Evolutionary conservation across 2,797 vertebrate species (phyloP).

Genomic region (Ctenopoma kingsleyae): DNA sequence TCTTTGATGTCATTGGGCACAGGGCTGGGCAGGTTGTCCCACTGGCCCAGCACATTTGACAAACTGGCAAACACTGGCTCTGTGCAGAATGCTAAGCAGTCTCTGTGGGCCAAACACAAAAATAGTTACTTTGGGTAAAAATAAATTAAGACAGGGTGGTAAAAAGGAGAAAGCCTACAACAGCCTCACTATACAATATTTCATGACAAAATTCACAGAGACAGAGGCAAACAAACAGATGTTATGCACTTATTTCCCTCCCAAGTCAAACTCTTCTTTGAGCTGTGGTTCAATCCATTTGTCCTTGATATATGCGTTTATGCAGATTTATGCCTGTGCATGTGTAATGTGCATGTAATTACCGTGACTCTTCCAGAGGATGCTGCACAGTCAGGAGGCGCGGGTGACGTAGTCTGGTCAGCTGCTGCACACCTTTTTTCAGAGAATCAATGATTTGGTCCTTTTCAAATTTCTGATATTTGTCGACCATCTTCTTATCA

Average conservation of each 20-base stretch:
- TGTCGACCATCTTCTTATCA: slow-evolving; percentile 96
- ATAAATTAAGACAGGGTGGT: background rate
- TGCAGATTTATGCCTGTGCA: slow-evolving; percentile 4
- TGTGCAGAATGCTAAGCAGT: slow-evolving; percentile 98
- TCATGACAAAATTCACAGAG: slow-evolving; percentile 1
- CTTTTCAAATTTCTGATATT: slow-evolving; percentile 98
- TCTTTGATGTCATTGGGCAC: slow-evolving; percentile 95
- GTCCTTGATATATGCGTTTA: slow-evolving; percentile 7
- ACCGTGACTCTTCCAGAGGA: slow-evolving; percentile 98
- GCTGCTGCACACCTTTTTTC: slow-evolving; percentile 95
- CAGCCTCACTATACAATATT: slow-evolving; percentile 26
- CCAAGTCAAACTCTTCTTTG: slow-evolving; percentile 22
- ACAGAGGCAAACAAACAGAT: slow-evolving; percentile 25
- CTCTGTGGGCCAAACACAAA: slow-evolving; percentile 80
- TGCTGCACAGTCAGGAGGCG: slow-evolving; percentile 97
- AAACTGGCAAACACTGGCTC: slow-evolving; percentile 98
- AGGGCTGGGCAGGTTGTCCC: slow-evolving; percentile 95
- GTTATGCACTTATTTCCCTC: slow-evolving; percentile 12
- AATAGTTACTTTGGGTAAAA: slow-evolving; percentile 1
- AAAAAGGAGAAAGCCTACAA: slow-evolving; percentile 10
- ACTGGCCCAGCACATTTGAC: slow-evolving; percentile 95
- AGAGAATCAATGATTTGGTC: slow-evolving; percentile 96
- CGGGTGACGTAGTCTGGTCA: slow-evolving; percentile 95
- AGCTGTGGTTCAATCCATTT: slow-evolving; percentile 23
- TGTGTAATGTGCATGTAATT: slow-evolving; percentile 46